phyloP scores from a whole-genome alignment of 2,113 vertebrate genomes.

The Mionectes macconnelli region DNA sequence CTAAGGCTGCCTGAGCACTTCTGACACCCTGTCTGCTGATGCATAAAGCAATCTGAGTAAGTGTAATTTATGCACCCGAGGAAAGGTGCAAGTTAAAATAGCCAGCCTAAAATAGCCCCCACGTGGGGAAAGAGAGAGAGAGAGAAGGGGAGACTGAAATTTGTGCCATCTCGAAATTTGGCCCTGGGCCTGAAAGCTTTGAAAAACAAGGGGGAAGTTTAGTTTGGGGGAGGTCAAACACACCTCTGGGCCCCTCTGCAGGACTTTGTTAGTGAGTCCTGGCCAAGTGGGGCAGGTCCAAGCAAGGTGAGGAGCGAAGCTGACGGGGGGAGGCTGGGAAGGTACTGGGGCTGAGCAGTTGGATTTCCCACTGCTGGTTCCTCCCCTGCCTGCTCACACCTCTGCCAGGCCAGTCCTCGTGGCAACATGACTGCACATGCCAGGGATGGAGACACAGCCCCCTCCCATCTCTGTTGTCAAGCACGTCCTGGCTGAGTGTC shows the following conservation, averaged over 20 bases:
- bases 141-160: background rate
- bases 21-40: background rate
- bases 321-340: background rate
- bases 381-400: background rate
- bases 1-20: background rate
- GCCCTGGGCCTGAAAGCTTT: slow-evolving; percentile 29
- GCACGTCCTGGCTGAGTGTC: background rate
- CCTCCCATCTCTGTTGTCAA: rapidly evolving
- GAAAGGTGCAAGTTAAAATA: slow-evolving; percentile 28
- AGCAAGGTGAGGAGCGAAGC: background rate
- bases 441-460: background rate
- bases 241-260: background rate
- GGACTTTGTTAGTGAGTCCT: background rate
- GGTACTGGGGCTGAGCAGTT: background rate
- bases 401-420: background rate
- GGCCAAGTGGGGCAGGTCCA: rapidly evolving
- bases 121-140: background rate
- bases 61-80: slow-evolving; percentile 42
- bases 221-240: background rate
- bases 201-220: background rate
- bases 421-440: rapidly evolving
- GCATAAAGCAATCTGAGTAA: slow-evolving; percentile 8
- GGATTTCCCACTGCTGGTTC: background rate
- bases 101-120: background rate
- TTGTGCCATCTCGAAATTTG: background rate